Evolutionary conservation across 92 coral and sea anemone genomes (phyloP).

Genomic region (Plumapathes pennacea): DNA sequence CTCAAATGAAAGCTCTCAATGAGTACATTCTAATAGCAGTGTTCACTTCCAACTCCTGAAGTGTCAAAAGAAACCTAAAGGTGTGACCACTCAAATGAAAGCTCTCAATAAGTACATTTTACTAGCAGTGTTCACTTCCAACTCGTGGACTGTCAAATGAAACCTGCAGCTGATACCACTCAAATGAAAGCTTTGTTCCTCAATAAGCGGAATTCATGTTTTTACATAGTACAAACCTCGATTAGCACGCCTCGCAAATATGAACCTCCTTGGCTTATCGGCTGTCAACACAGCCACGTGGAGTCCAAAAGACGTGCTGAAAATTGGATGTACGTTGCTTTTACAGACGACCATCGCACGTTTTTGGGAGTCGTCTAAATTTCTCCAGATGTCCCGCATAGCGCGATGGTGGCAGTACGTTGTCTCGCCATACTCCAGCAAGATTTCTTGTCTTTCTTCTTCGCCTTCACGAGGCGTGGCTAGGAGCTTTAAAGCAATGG

Average conservation of each 20-base stretch:
- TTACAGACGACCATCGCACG: constrained; percentile 78
- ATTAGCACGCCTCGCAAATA: constrained; percentile 88
- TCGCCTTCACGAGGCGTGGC: constrained; percentile 95
- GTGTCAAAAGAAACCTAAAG: too few species aligned
- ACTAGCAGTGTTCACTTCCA: too few species aligned
- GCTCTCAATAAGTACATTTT: too few species aligned
- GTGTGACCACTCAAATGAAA: too few species aligned
- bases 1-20: too few species aligned
- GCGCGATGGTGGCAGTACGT: constrained; percentile 99
- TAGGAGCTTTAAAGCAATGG: constrained; percentile 86
- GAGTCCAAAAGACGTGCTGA: constrained; percentile 98
- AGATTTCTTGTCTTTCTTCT: constrained; percentile 92
- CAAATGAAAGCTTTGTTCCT: too few species aligned
- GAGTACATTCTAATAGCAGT: too few species aligned
- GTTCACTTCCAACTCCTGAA: too few species aligned
- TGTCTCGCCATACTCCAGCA: constrained; percentile 71
- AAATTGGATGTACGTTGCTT: constrained; percentile 80
- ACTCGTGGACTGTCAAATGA: too few species aligned
- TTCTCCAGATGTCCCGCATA: constrained; percentile 92
- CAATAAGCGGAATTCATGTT: too few species aligned
- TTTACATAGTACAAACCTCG: constrained; percentile 76
- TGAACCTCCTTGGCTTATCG: constrained; percentile 83
- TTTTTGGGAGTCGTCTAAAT: constrained; percentile 61
- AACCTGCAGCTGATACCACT: too few species aligned
- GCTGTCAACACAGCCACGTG: constrained; percentile 99